Base-by-base conservation (phyloP, 2,797 vertebrate species). In the Eurystomus glaucurus region DNA sequence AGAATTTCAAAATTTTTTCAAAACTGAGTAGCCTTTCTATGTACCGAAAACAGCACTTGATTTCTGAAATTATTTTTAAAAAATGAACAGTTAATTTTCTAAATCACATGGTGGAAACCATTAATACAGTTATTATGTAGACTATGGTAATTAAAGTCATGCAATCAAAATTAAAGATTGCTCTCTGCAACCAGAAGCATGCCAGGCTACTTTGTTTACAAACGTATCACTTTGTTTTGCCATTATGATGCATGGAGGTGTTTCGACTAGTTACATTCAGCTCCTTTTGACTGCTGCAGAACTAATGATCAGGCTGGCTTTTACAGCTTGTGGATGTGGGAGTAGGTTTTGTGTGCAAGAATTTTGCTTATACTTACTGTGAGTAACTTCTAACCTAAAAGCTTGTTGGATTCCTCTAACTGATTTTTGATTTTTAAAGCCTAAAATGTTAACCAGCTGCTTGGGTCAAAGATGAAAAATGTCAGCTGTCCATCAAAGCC, bases 21-120 rank as follows among this genome's bases (percentile, higher is more conserved):
- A 87, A 90, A 55, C 1, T 43, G 6, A 37, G 2, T 31, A 65
- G 3, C 29, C 16, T 57, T 71, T 81, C 37, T 41, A 9, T 31
- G 6, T 37, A 39, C 4, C 70, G 21, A 84, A 87, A n/a, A 0
- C 0, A 86, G 4, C 4, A 35, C 2, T 57, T 61, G 0, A n/a
- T 71, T 80, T 89, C 37, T 52, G 31, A 82, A 89, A 75, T 69
- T 22, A 51, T 14, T 74, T 85, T 37, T 0, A 0, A 31, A 81
- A 89, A 85, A 31, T 6, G 1, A 66, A 46, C 3, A 0, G 0
- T 26, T 64, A 2, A 5, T 50, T 80, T 90, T 79, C 60, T 52
- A 6, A 17, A 75, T 60, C 64, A 26, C 3, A 4, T 45, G 33
- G 55, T 14, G 7, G 11, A 64, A 86, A 20, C 6, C 3, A 28